phyloP scores from a whole-genome alignment of 2,888 invertebrate species.

The Apamea anceps region DNA sequence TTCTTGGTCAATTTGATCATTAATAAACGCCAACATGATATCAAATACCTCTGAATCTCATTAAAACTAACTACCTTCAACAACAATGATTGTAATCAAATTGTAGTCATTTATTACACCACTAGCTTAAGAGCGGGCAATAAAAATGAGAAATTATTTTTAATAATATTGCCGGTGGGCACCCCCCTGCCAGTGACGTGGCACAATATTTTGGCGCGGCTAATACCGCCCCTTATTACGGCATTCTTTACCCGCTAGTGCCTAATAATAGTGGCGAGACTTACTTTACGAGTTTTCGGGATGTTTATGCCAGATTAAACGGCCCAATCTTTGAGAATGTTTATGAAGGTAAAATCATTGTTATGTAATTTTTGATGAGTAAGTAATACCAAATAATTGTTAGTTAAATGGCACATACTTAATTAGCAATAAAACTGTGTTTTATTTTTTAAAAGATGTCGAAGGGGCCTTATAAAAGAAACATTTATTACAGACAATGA shows the following conservation, averaged over 20 bases:
- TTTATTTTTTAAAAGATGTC: neutral
- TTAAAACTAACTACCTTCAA: constrained; percentile 37
- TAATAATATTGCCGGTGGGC: constrained; percentile 83
- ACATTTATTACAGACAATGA: neutral
- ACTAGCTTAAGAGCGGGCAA: constrained; percentile 81
- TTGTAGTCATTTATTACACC: constrained; percentile 82
- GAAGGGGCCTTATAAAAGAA: neutral
- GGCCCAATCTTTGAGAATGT: constrained; percentile 57
- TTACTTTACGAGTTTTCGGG: constrained; percentile 83
- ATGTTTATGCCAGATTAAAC: constrained; percentile 81
- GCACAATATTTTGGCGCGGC: constrained; percentile 83
- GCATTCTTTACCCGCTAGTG: constrained; percentile 83
- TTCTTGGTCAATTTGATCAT: neutral
- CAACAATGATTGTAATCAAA: constrained; percentile 66
- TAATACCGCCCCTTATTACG: constrained; percentile 82
- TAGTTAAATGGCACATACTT: neutral
- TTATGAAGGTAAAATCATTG: constrained; percentile 55
- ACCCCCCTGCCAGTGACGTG: constrained; percentile 77
- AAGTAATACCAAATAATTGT: constrained; percentile 10
- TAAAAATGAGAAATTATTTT: constrained; percentile 91
- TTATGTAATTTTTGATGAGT: constrained; percentile 7
- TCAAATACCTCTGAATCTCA: constrained; percentile 24
- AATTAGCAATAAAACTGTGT: neutral
- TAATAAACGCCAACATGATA: neutral
- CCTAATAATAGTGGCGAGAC: constrained; percentile 83